Evolutionary conservation across 2,113 vertebrate species (phyloP).

Genomic region (Hydrochoerus hydrochaeris): DNA sequence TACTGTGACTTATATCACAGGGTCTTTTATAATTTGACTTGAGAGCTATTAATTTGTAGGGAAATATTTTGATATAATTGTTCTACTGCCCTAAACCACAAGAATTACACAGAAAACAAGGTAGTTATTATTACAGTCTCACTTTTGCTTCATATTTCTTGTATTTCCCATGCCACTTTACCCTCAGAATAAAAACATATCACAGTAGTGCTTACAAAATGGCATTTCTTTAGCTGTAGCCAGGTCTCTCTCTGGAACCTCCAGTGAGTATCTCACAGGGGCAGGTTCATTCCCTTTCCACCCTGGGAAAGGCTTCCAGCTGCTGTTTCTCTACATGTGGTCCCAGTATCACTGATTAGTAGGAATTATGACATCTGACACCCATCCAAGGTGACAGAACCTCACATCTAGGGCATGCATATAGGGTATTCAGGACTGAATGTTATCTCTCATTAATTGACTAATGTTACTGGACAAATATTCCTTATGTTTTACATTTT

Average conservation of each 20-base stretch:
- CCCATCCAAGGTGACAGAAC: not conserved
- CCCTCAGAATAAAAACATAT: slow-evolving; percentile 33
- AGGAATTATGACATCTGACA: not conserved
- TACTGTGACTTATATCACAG: not conserved
- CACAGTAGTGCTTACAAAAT: not conserved
- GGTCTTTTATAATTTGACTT: slow-evolving; percentile 58
- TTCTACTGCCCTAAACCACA: not conserved
- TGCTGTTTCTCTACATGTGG: not conserved
- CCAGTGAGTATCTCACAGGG: not conserved
- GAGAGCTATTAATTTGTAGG: slow-evolving; percentile 67
- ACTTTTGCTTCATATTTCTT: not conserved
- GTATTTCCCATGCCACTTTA: slow-evolving; percentile 18
- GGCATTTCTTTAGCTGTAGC: not conserved
- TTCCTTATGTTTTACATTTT: not conserved
- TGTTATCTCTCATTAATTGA: not conserved
- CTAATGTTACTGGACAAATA: not conserved
- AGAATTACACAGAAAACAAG: slow-evolving; percentile 28
- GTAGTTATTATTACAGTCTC: slow-evolving; percentile 26
- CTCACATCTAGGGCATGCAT: not conserved
- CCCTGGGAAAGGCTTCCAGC: not conserved
- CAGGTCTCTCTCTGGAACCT: not conserved
- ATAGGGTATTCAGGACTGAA: not conserved
- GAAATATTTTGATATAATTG: slow-evolving; percentile 61
- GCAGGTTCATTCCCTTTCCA: not conserved
- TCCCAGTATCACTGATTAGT: not conserved